Conservation (phyloP, 2,888 invertebrate species). For the Notodonta dromedarius region DNA sequence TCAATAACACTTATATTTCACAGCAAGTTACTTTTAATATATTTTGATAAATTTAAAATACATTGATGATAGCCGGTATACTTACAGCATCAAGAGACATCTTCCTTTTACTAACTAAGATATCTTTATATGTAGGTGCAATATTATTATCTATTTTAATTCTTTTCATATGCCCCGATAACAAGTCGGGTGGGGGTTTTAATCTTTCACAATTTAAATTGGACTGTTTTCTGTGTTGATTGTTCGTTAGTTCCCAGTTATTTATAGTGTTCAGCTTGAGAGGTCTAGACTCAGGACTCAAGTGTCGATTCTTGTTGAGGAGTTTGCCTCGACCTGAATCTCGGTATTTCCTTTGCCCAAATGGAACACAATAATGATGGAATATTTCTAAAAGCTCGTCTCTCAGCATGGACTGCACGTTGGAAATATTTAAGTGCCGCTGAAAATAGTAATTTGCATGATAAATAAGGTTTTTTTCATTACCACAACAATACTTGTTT, state of each 20-base stretch:
- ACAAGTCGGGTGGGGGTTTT: slow-evolving; percentile 67
- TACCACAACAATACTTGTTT: slow-evolving; percentile 13
- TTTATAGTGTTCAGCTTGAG: slow-evolving; percentile 40
- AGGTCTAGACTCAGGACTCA: slow-evolving; percentile 51
- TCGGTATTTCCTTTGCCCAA: slow-evolving; percentile 72
- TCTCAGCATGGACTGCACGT: slow-evolving; percentile 59
- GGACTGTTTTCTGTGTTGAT: slow-evolving; percentile 37
- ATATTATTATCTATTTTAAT: slow-evolving; percentile 63
- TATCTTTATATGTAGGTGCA: slow-evolving; percentile 13
- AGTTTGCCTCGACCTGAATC: slow-evolving; percentile 72
- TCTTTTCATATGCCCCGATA: slow-evolving; percentile 69
- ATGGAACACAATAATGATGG: slow-evolving; percentile 75
- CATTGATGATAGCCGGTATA: slow-evolving; percentile 11
- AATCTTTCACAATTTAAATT: slow-evolving; percentile 52
- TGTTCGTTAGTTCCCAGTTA: slow-evolving; percentile 10
- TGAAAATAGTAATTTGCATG: slow-evolving; percentile 45
- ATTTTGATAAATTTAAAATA: no score
- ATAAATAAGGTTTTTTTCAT: slow-evolving; percentile 13
- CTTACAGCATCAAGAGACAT: slow-evolving; percentile 66
- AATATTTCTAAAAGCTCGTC: slow-evolving; percentile 71
- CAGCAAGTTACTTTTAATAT: no score
- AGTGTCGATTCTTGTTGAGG: slow-evolving; percentile 62
- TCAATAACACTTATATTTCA: no score
- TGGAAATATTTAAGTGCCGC: slow-evolving; percentile 66
- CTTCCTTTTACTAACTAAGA: slow-evolving; percentile 62